Conservation (phyloP, 2,113 vertebrate genomes). For the Misgurnus mizolepis region DNA sequence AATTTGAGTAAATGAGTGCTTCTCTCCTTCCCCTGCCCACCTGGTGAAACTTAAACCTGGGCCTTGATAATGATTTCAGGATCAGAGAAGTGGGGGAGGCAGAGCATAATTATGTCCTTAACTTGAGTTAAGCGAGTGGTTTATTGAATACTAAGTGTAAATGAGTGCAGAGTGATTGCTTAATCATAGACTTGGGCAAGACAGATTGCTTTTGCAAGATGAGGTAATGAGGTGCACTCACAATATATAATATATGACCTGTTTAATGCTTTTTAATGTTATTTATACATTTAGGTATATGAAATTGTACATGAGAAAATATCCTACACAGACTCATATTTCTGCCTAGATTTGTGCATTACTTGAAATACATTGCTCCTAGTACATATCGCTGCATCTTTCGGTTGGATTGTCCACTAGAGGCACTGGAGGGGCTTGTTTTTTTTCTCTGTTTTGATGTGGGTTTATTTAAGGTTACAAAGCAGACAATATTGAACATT, state of each 20-base stretch:
- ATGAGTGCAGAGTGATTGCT: constrained; percentile 39
- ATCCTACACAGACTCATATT: too few species aligned
- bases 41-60: constrained; percentile 72
- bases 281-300: not conserved
- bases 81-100: constrained; percentile 46
- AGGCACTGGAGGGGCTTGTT: too few species aligned
- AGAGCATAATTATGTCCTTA: constrained; percentile 49
- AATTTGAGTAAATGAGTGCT: constrained; percentile 67
- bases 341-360: too few species aligned
- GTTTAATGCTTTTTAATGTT: not conserved
- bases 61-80: constrained; percentile 60
- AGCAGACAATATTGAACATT: too few species aligned
- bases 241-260: too few species aligned
- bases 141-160: constrained; percentile 47
- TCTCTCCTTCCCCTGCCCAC: constrained; percentile 65
- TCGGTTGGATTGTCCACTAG: too few species aligned
- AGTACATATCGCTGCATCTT: too few species aligned
- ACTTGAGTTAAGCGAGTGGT: constrained; percentile 53
- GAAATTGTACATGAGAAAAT: not conserved
- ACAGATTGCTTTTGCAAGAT: not conserved
- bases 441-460: too few species aligned
- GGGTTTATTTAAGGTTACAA: too few species aligned
- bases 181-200: constrained; percentile 34
- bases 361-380: too few species aligned
- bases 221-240: not conserved